Evolutionary conservation across 2,797 vertebrate genomes (phyloP), one percentile per base, ranked within the genome.

Genomic region (Pipistrellus nathusii): DNA sequence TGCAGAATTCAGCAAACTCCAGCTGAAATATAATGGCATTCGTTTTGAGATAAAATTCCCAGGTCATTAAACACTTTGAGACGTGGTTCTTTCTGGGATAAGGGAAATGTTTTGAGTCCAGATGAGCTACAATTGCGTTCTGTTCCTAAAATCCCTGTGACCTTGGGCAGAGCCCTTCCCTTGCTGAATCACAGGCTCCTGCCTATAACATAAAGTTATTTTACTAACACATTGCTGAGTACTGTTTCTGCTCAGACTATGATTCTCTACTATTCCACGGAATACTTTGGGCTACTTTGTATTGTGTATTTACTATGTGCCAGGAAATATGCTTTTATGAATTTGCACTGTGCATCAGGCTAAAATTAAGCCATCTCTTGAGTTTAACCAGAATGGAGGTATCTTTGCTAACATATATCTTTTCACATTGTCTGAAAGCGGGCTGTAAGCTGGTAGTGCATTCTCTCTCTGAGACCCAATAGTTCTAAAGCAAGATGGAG

Each of bases 1-100:
- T 21, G 35, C 46, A 90, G 57, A 90, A 93, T 95, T 96, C 53
- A 92, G 89, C 46, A 91, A 91, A 90, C 21, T 93, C 69, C 46
- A 96, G 53, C 38, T 93, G 41, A 87, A 95, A 71, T 85, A 90
- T 51, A 84, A 81, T 85, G 35, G 8, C 25, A 69, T 81, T 94
- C 35, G 59, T 59, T 96, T 78, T 85, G 57, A 69, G 35, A 41
- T 84, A 85, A 90, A 48, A 88, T 82, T 85, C 46, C 75, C 25
- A 85, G 11, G 71, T 85, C 48, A 90, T 94, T 95, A 85, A 55
- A 18, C 30, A 90, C 71, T 83, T 93, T 78, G 72, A 80, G 20
- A 91, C 46, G 14, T 17, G 25, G 55, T n/a, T 82, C n/a, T 88
- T 85, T 92, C 51, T 85, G 51, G 62, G 64, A 6, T 57, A 48